Evolutionary conservation across 2,888 invertebrate genomes (phyloP).

Genomic region (Tridacna gigas): DNA sequence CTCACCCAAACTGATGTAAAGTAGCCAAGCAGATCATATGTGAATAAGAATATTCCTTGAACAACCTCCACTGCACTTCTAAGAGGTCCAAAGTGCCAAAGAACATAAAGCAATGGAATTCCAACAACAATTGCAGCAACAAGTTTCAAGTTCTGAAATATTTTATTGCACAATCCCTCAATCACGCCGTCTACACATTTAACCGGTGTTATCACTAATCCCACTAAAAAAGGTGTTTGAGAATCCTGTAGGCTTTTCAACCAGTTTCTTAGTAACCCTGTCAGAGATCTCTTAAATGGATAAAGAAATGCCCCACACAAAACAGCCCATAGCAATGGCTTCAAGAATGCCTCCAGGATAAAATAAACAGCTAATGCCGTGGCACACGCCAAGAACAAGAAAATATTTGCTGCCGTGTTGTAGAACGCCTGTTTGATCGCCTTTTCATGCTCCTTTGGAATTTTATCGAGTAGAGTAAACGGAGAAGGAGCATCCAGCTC

Average conservation of each 20-base stretch:
- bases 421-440: slow-evolving; percentile 96
- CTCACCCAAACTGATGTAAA: slow-evolving; percentile 84
- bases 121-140: slow-evolving; percentile 86
- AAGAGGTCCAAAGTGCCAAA: slow-evolving; percentile 90
- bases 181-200: slow-evolving; percentile 91
- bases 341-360: slow-evolving; percentile 93
- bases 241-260: slow-evolving; percentile 83
- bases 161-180: slow-evolving; percentile 90
- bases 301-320: slow-evolving; percentile 98
- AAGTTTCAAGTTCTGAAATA: slow-evolving; percentile 89
- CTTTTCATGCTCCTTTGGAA: slow-evolving; percentile 88
- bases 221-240: slow-evolving; percentile 85
- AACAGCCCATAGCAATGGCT: slow-evolving; percentile 97
- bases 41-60: slow-evolving; percentile 71
- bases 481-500: slow-evolving; percentile 57
- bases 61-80: slow-evolving; percentile 70
- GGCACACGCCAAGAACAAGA: slow-evolving; percentile 89
- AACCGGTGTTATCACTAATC: slow-evolving; percentile 87
- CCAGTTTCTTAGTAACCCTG: slow-evolving; percentile 92
- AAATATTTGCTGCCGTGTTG: slow-evolving; percentile 93
- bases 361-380: slow-evolving; percentile 84
- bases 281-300: slow-evolving; percentile 94
- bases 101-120: slow-evolving; percentile 87
- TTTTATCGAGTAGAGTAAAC: slow-evolving; percentile 60
- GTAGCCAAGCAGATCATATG: slow-evolving; percentile 80